phyloP scores from a whole-genome alignment of 2,113 vertebrate genomes.

The Leptobrachium leishanense region DNA sequence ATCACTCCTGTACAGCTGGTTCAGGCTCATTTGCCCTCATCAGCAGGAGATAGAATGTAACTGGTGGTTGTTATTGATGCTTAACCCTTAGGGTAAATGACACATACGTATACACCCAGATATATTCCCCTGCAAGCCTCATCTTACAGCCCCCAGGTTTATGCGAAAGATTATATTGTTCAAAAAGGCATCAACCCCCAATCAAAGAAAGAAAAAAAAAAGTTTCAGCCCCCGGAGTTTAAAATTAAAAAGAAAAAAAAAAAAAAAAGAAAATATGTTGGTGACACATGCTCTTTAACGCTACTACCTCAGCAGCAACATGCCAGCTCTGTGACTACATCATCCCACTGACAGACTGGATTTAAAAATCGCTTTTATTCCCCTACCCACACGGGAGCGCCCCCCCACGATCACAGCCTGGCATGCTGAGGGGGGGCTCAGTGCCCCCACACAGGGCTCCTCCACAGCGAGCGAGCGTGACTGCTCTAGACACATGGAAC shows the following conservation, averaged over 20 bases:
- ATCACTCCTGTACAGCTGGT: too few species aligned
- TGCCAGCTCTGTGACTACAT: not conserved
- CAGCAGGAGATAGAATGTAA: too few species aligned
- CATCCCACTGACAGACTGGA: not conserved
- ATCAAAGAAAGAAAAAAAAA: too few species aligned
- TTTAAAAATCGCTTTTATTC: not conserved
- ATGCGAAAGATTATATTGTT: too few species aligned
- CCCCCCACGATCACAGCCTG: constrained; percentile 26
- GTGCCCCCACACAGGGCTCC: constrained; percentile 35
- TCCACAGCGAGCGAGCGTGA: constrained; percentile 32
- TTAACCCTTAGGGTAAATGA: too few species aligned
- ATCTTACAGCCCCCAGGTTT: too few species aligned
- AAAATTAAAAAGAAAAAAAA: not conserved
- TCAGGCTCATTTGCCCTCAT: too few species aligned
- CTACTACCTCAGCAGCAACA: not conserved
- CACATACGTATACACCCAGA: too few species aligned
- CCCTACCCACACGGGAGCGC: constrained; percentile 25
- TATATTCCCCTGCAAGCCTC: too few species aligned
- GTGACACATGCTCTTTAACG: not conserved
- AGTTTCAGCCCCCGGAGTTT: not conserved
- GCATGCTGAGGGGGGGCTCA: constrained; percentile 17
- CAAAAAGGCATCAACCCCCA: too few species aligned
- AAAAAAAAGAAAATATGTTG: not conserved
- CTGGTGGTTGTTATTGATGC: too few species aligned
- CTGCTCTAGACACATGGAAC: not conserved